Percentiles rank a stretch among this genome's conserved stretches.
phyloP scores from a whole-genome alignment of 2,113 vertebrate genomes.

The Scalopus aquaticus region DNA sequence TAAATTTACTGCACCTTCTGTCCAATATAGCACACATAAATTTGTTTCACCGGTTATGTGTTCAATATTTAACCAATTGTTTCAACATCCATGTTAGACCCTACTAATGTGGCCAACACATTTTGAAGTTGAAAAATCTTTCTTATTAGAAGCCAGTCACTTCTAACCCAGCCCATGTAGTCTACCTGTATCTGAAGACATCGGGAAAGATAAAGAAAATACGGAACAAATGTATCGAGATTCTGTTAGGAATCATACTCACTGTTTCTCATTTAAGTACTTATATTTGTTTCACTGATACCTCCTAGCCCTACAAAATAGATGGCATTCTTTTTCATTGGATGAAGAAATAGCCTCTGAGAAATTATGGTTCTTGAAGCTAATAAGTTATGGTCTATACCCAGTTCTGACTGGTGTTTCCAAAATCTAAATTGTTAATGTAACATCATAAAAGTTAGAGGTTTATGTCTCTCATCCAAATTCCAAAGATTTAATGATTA shows the following conservation, averaged over 20 bases:
- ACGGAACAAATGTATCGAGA: too few relatives aligned
- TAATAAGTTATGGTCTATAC: background rate
- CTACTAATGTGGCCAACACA: background rate
- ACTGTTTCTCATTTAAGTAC: background rate
- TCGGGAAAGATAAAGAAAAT: background rate
- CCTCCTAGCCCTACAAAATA: background rate
- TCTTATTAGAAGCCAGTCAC: background rate
- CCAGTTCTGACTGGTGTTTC: background rate
- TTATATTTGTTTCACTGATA: background rate
- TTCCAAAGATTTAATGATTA: background rate
- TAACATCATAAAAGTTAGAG: background rate
- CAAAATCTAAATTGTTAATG: background rate
- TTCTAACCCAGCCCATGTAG: background rate
- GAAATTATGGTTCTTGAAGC: background rate
- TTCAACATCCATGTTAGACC: background rate
- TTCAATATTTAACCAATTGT: background rate
- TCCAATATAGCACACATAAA: too few relatives aligned
- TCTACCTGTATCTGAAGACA: background rate
- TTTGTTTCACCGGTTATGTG: background rate
- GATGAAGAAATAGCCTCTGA: background rate
- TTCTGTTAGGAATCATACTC: background rate
- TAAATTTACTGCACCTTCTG: rapidly evolving
- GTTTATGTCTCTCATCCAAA: background rate
- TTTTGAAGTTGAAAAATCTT: background rate
- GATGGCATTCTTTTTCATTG: background rate